Base-by-base conservation (phyloP, 2,888 invertebrate species). In the Frankliniella intonsa region DNA sequence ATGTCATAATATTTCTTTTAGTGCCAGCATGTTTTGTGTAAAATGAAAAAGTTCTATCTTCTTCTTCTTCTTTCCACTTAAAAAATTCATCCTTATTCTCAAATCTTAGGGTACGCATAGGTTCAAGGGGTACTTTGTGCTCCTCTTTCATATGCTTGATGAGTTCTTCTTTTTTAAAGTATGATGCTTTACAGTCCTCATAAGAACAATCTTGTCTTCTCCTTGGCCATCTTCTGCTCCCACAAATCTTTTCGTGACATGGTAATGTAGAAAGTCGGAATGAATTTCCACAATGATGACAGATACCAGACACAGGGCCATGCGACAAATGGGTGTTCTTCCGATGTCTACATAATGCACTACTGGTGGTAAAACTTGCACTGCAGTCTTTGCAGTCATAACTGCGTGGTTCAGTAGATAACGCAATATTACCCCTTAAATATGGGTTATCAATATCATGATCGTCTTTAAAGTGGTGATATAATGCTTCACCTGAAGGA, bases 11-110 rank as follows among this genome's bases (percentile, higher is more conserved):
- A 25, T 76, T 76, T 9, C 12, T 76, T 22, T 76, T 76, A 22
- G 69, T 76, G 69, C 69, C 69, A 76, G 69, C 69, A 76, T 76
- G 69, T 25, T 76, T 76, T 9, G 69, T 10, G 22, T 25, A 76
- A 76, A 25, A 76, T 22, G 25, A 76, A 25, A 25, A 76, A 25
- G 25, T 25, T 10, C 69, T 22, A 76, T 76, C 69, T 9, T 76
- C 69, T 25, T 76, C 69, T 12, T 76, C 25, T 25, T 25, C 22
- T 76, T 76, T 76, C 69, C 69, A 76, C 8, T 22, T 25, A 12
- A 25, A 10, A 25, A 76, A 76, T 22, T 76, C 22, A 10, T 76
- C 69, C 25, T 25, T 25, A 76, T 76, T 76, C 1, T 76, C 25
- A 25, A 76, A 76, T 25, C 25, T 76, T 25, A 76, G 7, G 25